Evolutionary conservation across 2,888 invertebrate genomes (phyloP).

Genomic region (Cyaniris semiargus): DNA sequence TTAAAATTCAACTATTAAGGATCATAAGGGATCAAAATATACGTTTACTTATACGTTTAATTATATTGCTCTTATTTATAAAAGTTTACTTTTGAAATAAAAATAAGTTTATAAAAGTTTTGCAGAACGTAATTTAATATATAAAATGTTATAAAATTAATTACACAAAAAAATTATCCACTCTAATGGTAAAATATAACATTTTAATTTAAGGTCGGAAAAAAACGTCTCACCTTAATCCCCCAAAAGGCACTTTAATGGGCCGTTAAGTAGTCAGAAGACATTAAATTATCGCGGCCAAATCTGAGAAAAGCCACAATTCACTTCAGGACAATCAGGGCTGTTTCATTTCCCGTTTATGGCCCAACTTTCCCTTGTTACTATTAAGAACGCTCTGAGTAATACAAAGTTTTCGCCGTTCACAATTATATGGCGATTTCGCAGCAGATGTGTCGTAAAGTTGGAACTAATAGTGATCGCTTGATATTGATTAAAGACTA

Average conservation of each 20-base stretch:
- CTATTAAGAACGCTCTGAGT: constrained; percentile 19
- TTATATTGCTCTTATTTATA: too few species aligned
- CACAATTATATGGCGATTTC: constrained; percentile 20
- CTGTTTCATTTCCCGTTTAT: constrained; percentile 26
- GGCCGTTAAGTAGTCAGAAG: constrained; percentile 1
- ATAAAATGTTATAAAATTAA: not conserved
- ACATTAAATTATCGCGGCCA: constrained; percentile 9
- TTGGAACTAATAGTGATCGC: constrained; percentile 12
- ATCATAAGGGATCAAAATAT: too few species aligned
- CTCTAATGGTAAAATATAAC: not conserved
- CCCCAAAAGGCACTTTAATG: not conserved
- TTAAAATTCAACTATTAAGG: too few species aligned
- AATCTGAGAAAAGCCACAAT: constrained; percentile 14
- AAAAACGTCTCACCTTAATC: not conserved
- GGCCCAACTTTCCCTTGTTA: constrained; percentile 23
- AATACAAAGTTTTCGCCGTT: constrained; percentile 9
- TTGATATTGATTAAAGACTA: constrained; percentile 11
- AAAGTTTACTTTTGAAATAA: too few species aligned
- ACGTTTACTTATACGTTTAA: too few species aligned
- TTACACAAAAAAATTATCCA: not conserved
- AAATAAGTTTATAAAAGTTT: too few species aligned
- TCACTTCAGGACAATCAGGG: constrained; percentile 19
- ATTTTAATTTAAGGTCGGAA: not conserved
- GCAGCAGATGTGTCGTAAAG: constrained; percentile 20
- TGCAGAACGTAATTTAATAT: too few species aligned